Evolutionary conservation across 2,888 invertebrate species (phyloP).

Genomic region (Agrotis ipsilon): DNA sequence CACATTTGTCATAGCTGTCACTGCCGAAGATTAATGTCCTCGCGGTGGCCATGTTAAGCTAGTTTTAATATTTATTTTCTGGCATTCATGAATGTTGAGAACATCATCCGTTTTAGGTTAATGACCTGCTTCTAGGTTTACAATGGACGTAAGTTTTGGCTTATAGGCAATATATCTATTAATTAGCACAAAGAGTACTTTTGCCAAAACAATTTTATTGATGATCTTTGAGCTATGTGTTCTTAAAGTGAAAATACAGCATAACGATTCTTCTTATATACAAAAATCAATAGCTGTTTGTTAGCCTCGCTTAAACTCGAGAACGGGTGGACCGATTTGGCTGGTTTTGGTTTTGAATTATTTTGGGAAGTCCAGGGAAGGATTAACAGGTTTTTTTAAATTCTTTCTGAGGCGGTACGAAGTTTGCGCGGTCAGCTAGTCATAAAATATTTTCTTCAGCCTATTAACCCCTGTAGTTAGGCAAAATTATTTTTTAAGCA

Average conservation of each 20-base stretch:
- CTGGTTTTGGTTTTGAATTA: too few relatives aligned
- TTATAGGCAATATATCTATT: constrained; percentile 11
- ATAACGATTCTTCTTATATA: too few relatives aligned
- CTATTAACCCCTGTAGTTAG: too few relatives aligned
- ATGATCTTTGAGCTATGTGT: not conserved
- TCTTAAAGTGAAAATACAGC: not conserved
- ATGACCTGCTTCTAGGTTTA: constrained; percentile 37
- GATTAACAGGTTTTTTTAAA: too few relatives aligned
- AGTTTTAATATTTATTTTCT: constrained; percentile 64
- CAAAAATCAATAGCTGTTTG: too few relatives aligned
- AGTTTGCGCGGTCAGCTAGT: too few relatives aligned
- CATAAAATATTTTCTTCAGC: too few relatives aligned
- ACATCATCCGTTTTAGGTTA: constrained; percentile 54
- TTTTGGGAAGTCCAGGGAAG: too few relatives aligned
- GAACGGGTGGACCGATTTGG: too few relatives aligned
- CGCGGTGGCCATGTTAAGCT: constrained; percentile 34
- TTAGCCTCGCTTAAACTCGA: too few relatives aligned
- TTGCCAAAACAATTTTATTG: not conserved
- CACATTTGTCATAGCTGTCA: constrained; percentile 66
- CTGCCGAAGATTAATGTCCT: constrained; percentile 59
- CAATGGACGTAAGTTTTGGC: constrained; percentile 13
- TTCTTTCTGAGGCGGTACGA: too few relatives aligned
- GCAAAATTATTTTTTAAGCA: too few relatives aligned
- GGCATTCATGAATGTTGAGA: constrained; percentile 56
- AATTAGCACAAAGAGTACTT: constrained; percentile 6